Evolutionary conservation across 2,888 invertebrate species (phyloP), one percentile per base, ranked within the genome.

Genomic region (Erynnis tages): DNA sequence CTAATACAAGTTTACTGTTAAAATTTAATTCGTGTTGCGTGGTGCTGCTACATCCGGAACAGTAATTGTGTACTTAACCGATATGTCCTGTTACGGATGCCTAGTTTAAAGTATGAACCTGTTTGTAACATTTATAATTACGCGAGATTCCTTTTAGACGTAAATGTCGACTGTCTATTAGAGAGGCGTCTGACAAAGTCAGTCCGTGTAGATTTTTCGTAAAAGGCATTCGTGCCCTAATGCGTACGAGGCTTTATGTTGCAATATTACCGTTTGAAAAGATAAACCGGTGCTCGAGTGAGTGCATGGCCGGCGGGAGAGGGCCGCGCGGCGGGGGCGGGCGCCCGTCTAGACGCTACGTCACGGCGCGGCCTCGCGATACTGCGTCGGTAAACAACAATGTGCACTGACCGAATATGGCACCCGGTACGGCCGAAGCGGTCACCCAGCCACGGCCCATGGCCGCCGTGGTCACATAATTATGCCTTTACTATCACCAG

Each of bases 361-460:
- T 88, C 87, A 91, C 90, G 91, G 91, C 90, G 78, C 91, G 91
- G 90, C 91, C 91, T 83, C 91, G 90, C 85, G 90, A 89, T 90
- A 90, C 82, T 82, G 90, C 90, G 88, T 86, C 86, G 85, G 86
- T 87, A 88, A 88, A 88, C 88, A 88, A 87, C 85, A 80, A 78
- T 87, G 87, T 88, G 84, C 86, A 86, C 83, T 88, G 88, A 86
- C 88, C 88, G 87, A 86, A 87, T 86, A 88, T 82, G 86, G 88
- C 83, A 86, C 80, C 79, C 80, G 75, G 71, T 71, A 71, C 75
- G 72, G 70, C 69, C 59, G 57, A 59, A 72, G 70, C 75, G 71
- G 79, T 72, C 80, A 76, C 76, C 73, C 69, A 65, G 71, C 68
- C 55, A 47, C 66, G 69, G 69, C 70, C 69, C 64, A 67, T 65